Evolutionary conservation across 2,797 vertebrate genomes (phyloP).

Genomic region (Scolopax bukidnonensis): DNA sequence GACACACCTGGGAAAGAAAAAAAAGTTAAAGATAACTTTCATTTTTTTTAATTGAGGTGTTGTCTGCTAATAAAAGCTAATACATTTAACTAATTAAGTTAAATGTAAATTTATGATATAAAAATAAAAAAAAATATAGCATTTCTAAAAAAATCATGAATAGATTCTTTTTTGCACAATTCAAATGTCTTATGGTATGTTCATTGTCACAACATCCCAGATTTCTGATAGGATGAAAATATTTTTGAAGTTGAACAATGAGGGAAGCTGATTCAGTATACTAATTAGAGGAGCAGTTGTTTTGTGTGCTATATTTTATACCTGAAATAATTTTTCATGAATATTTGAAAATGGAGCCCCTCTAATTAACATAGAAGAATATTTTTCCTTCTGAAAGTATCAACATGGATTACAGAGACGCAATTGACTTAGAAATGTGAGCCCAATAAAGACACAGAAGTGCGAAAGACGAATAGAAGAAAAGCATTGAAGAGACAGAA

Average conservation of each 20-base stretch:
- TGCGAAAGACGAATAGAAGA: not conserved
- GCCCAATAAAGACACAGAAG: not conserved
- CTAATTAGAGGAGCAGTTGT: not conserved
- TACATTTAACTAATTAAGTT: no score
- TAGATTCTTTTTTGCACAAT: not conserved
- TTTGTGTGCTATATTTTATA: not conserved
- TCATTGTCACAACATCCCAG: not conserved
- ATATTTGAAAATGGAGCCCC: not conserved
- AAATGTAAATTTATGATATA: not conserved
- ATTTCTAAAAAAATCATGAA: not conserved
- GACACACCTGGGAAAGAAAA: not conserved
- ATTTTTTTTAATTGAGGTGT: not conserved
- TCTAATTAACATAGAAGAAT: not conserved
- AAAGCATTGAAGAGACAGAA: not conserved
- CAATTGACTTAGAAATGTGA: not conserved
- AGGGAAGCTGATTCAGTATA: not conserved
- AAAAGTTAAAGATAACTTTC: no score
- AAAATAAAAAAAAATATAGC: not conserved
- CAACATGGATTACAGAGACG: not conserved
- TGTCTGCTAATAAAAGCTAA: not conserved
- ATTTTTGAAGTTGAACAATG: not conserved
- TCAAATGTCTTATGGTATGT: not conserved
- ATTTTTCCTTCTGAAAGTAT: not conserved
- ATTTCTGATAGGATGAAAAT: not conserved
- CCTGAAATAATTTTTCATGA: not conserved